Base-by-base conservation (phyloP, 2,113 vertebrate genomes). In the Phaethornis superciliosus region DNA sequence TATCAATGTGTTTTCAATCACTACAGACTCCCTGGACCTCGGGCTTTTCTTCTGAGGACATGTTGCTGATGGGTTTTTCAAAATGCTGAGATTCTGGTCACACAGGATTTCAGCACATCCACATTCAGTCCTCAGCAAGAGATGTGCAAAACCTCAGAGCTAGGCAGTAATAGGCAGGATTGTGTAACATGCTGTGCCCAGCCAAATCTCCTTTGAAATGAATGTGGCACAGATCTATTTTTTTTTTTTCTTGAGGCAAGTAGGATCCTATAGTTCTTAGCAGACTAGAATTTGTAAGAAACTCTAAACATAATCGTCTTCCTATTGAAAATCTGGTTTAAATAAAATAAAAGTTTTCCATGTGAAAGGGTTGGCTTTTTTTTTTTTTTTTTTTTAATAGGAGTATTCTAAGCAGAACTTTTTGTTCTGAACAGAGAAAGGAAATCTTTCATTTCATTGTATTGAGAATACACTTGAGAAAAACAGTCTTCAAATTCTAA, bases 321-420 rank as follows among this genome's bases (percentile, higher is more conserved):
- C 72, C 74, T 58, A 22, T 87, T 79, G 60, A 67, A 96, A 94
- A 91, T 95, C 80, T 97, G 93, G 44, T 96, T 95, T 94, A 74
- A 80, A 96, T 94, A 51, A 91, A 78, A 59, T 10, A 81, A 55
- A 84, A 85, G 6, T 51, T 72, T 95, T 96, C 94, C 71, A 46
- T 74, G n/a, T 27, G 17, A 3, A 37, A 71, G 2, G 0, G 23
- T 79, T 47, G 46, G 46, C 19, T 47, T 46, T 46, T 46, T 46
- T 46, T 47, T 47, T 47, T 47, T 20, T 47, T 46, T 46, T 16
- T 86, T 80, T 67, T 81, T 92, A 44, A 72, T 82, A 64, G 55
- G 37, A 90, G 27, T 85, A 79, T 74, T 78, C 81, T 79, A 58
- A 74, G 85, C 51, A 77, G 85, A 95, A 69, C 70, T 49, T 89